Percentiles rank a stretch among this genome's conserved stretches.
Evolutionary conservation across 1,140 invertebrate genomes (phyloP).

Genomic region (Anastrepha ludens): DNA sequence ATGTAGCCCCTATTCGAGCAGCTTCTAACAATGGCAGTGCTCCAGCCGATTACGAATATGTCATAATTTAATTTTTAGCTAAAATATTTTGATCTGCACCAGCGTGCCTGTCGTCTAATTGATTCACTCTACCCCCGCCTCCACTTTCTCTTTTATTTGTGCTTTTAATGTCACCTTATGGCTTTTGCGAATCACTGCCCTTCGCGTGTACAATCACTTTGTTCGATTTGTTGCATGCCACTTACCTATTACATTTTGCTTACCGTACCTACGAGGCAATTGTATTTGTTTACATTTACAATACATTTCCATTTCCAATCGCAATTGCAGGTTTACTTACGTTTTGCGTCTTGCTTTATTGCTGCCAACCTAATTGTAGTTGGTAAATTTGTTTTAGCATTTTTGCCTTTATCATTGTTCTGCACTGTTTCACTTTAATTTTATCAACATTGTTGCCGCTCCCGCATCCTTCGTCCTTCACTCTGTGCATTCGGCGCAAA

Average conservation of each 20-base stretch:
- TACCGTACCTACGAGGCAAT: background rate
- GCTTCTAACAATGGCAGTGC: too few relatives aligned
- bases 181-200: slow-evolving; percentile 9
- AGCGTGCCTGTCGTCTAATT: too few relatives aligned
- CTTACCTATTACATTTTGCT: background rate
- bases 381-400: background rate
- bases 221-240: background rate
- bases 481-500: background rate
- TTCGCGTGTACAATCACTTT: background rate
- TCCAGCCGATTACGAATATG: too few relatives aligned
- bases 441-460: background rate
- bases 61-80: too few relatives aligned
- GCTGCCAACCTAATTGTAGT: background rate
- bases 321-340: background rate
- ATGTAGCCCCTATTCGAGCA: too few relatives aligned
- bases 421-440: slow-evolving; percentile 15
- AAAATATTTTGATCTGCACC: too few relatives aligned
- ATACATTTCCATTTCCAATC: slow-evolving; percentile 28
- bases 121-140: too few relatives aligned
- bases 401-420: slow-evolving; percentile 11
- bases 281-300: slow-evolving; percentile 6
- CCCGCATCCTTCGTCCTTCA: background rate
- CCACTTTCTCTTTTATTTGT: background rate
- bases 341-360: background rate
- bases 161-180: background rate